phyloP scores from a whole-genome alignment of 2,888 invertebrate species.

The Andrena bicolor region DNA sequence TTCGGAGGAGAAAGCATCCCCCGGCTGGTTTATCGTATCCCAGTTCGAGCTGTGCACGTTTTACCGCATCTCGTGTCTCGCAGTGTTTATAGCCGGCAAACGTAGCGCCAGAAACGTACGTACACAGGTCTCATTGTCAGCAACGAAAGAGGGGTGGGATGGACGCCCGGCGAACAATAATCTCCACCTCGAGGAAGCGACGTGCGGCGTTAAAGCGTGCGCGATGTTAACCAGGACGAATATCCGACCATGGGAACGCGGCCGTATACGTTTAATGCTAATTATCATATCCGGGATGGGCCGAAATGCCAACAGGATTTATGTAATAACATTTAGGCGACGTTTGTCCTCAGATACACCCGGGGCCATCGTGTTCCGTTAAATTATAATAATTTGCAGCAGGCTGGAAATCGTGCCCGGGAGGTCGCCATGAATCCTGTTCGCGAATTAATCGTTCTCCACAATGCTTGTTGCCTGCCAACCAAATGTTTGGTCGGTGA shows the following conservation, averaged over 20 bases:
- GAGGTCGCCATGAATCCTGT: background rate
- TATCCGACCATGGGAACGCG: background rate
- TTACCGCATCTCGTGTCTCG: background rate
- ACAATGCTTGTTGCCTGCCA: background rate
- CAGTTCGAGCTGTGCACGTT: background rate
- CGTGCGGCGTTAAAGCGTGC: conserved; percentile 11
- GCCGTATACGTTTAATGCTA: conserved; percentile 29
- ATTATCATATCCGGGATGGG: conserved; percentile 42
- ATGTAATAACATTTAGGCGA: conserved; percentile 46
- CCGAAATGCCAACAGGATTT: conserved; percentile 29
- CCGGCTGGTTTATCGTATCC: background rate
- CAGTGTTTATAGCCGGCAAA: background rate
- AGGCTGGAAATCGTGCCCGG: conserved; percentile 2
- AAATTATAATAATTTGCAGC: conserved; percentile 47
- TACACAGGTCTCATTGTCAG: background rate
- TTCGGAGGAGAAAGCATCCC: background rate
- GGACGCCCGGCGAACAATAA: conserved; percentile 20
- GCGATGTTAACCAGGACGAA: conserved; percentile 37
- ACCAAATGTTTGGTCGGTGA: background rate
- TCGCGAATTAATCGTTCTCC: conserved; percentile 32
- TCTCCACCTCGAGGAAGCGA: conserved; percentile 5
- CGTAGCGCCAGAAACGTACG: background rate
- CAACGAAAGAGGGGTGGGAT: background rate
- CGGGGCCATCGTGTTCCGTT: conserved; percentile 8
- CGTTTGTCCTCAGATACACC: conserved; percentile 29